Evolutionary conservation across 2,113 vertebrate genomes (phyloP).

Genomic region (Mus pahari): DNA sequence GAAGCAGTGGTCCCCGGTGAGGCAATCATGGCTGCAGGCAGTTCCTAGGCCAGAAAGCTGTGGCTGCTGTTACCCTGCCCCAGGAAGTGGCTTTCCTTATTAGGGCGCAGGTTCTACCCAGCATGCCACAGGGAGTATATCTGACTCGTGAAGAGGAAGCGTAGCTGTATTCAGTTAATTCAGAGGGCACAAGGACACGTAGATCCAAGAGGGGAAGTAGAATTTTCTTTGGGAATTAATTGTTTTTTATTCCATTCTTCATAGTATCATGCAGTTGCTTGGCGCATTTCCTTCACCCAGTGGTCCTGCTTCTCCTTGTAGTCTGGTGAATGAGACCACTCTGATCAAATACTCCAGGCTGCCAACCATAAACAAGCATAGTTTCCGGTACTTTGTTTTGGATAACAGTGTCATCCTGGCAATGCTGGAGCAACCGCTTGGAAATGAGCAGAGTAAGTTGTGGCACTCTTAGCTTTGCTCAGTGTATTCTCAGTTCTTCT

Average conservation of each 20-base stretch:
- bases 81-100: background rate
- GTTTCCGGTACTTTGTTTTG: slow-evolving; percentile 97
- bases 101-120: background rate
- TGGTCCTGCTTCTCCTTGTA: slow-evolving; percentile 96
- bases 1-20: slow-evolving; percentile 33
- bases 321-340: slow-evolving; percentile 96
- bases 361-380: slow-evolving; percentile 93
- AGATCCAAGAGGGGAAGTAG: slow-evolving; percentile 32
- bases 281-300: slow-evolving; percentile 97
- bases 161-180: slow-evolving; percentile 18
- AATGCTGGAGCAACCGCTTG: slow-evolving; percentile 98
- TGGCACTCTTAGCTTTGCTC: slow-evolving; percentile 43
- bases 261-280: slow-evolving; percentile 97
- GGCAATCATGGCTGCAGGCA: background rate
- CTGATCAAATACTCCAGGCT: slow-evolving; percentile 95
- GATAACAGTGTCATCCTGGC: slow-evolving; percentile 97
- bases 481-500: background rate
- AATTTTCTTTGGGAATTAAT: slow-evolving; percentile 64
- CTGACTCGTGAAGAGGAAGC: slow-evolving; percentile 18
- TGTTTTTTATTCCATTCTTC: slow-evolving; percentile 73
- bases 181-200: background rate
- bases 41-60: background rate
- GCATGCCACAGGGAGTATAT: background rate
- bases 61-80: background rate
- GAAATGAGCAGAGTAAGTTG: slow-evolving; percentile 96